These are phyloP conservation scores for Athripsodes cinereus DNA, from an alignment of 2,888 invertebrate species.

Conservation along the genomic window DNA sequence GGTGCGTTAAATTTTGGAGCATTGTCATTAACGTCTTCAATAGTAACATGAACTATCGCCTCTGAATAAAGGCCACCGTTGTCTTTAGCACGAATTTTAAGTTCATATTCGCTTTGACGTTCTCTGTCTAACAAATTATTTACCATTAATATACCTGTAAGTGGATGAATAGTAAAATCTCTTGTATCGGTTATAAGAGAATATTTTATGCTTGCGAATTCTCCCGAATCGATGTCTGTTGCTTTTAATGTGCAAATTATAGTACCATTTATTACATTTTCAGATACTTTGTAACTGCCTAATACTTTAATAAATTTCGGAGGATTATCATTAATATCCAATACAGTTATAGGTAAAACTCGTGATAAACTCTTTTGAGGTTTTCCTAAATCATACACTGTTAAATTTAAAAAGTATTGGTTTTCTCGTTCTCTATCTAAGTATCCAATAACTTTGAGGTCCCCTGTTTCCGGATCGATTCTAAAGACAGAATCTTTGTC, in stretches of 20 bases:
- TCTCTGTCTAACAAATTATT: slow-evolving; percentile 80
- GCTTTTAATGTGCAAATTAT: slow-evolving; percentile 78
- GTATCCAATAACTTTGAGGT: slow-evolving; percentile 77
- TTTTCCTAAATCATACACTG: slow-evolving; percentile 77
- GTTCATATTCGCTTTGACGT: slow-evolving; percentile 70
- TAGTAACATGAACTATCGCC: slow-evolving; percentile 71
- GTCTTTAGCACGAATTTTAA: slow-evolving; percentile 74
- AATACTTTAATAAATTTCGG: slow-evolving; percentile 79
- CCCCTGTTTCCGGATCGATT: slow-evolving; percentile 80
- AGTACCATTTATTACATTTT: slow-evolving; percentile 81
- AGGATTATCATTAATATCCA: slow-evolving; percentile 87
- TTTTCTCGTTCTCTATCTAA: slow-evolving; percentile 82
- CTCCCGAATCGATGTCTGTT: slow-evolving; percentile 77
- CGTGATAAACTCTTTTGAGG: slow-evolving; percentile 76
- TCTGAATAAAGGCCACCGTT: slow-evolving; percentile 73
- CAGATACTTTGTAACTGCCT: slow-evolving; percentile 78
- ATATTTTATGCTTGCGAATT: slow-evolving; percentile 72
- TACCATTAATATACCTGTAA: slow-evolving; percentile 70
- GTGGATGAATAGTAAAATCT: slow-evolving; percentile 73
- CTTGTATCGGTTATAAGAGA: slow-evolving; percentile 66
- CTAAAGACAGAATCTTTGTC: slow-evolving; percentile 81
- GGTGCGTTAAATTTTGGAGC: slow-evolving; percentile 73
- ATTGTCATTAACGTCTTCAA: slow-evolving; percentile 89
- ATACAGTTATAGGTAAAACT: slow-evolving; percentile 70
- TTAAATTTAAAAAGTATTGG: slow-evolving; percentile 80